Conservation (phyloP, 2,888 invertebrate genomes). For the Sphaerophoria rueppellii region DNA sequence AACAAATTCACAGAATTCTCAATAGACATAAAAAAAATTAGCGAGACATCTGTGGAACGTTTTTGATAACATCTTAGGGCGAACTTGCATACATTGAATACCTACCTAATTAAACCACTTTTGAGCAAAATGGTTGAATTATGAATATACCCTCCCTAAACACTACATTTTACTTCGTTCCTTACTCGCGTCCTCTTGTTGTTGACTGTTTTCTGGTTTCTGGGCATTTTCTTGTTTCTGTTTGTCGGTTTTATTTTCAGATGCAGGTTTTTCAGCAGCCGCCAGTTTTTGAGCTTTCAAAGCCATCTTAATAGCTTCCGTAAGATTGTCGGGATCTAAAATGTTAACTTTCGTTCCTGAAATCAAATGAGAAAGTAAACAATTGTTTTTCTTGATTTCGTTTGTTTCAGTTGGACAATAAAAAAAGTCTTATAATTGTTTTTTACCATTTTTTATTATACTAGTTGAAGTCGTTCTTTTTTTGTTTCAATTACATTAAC, state of each 20-base stretch:
- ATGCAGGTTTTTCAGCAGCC: neutral
- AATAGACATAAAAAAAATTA: slow-evolving; percentile 19
- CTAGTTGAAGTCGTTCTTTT: slow-evolving; percentile 22
- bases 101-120: slow-evolving; percentile 21
- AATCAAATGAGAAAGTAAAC: slow-evolving; percentile 35
- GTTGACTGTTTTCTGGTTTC: slow-evolving; percentile 17
- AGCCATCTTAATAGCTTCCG: slow-evolving; percentile 54
- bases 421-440: slow-evolving; percentile 66
- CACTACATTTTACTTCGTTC: slow-evolving; percentile 66
- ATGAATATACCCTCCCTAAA: neutral
- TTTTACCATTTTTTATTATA: slow-evolving; percentile 25
- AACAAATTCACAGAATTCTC: slow-evolving; percentile 45
- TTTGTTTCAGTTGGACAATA: neutral
- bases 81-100: slow-evolving; percentile 30
- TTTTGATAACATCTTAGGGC: slow-evolving; percentile 10
- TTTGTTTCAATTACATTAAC: slow-evolving; percentile 45
- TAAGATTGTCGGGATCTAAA: slow-evolving; percentile 37
- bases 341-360: slow-evolving; percentile 62
- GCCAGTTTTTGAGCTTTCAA: slow-evolving; percentile 35
- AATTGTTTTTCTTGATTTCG: neutral
- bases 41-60: slow-evolving; percentile 32
- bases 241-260: slow-evolving; percentile 7
- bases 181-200: slow-evolving; percentile 48
- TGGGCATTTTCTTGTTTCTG: slow-evolving; percentile 11
- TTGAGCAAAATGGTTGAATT: neutral